Base-by-base conservation (phyloP, 1,140 invertebrate genomes). In the Nasonia vitripennis region DNA sequence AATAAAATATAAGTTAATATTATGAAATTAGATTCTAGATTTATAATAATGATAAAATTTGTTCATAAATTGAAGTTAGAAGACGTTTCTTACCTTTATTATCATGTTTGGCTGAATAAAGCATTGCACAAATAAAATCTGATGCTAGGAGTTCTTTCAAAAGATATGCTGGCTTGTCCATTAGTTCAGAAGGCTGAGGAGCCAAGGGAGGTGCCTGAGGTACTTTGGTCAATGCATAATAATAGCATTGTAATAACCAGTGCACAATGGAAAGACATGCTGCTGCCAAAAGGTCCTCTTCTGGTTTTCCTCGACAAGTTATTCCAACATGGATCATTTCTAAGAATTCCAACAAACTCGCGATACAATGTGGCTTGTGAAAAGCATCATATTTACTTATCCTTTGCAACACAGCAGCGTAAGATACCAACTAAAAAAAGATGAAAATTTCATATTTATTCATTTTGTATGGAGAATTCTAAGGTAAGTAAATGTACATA, bases 371-470 rank as follows among this genome's bases (percentile, higher is more conserved):
- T 1, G 97, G 96, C 91, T 98, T 98, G 87, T 96, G 96, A 89
- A 98, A 96, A 68, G 97, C 96, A 88, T 98, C 96, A 92, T 97
- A 98, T 93, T 98, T 97, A 75, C 97, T 96, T 81, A 99, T 97
- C 88, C 97, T 95, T 90, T 97, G 96, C 20, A 99, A 90, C 0
- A 98, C 97, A 14, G 98, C 97, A 20, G 97, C 97, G 93, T 98
- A 97, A 2, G 98, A 98, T 0, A 99, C 97, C 71, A 98, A 92
- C 94, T 98, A 86, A 87, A 91, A 89, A 81, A 87, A 45, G 23
- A 74, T 73, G 14, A 41, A 17, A 55, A 70, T 80, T 62, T 74
- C 27, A 78, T 68, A 70, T 0, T 78, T 17, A 70, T 78, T 9
- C 17, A 62, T 20, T 62, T 20, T 17, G 9, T 68, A 83, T 74